Conservation (phyloP, 2,888 invertebrate genomes). For the Bhutanitis thaidina region DNA sequence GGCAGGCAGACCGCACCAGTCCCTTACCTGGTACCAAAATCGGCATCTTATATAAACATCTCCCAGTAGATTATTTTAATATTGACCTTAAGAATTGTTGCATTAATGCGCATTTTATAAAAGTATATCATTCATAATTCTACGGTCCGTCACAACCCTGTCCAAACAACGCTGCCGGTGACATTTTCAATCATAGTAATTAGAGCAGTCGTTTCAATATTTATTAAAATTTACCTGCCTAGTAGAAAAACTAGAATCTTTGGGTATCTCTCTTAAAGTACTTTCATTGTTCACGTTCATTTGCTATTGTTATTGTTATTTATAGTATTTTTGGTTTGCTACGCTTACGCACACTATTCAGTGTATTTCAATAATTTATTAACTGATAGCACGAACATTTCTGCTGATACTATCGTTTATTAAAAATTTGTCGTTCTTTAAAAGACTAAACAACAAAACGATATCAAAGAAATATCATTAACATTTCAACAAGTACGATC, state of each 20-base stretch:
- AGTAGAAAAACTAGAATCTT: constrained; percentile 11
- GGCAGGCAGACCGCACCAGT: constrained; percentile 82
- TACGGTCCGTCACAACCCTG: constrained; percentile 43
- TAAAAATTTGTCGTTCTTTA: no score
- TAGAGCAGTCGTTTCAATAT: neutral
- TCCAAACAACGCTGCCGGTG: constrained; percentile 50
- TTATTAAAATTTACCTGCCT: neutral
- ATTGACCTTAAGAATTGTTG: constrained; percentile 46
- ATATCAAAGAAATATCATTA: no score
- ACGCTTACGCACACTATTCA: constrained; percentile 62
- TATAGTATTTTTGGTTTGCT: constrained; percentile 47
- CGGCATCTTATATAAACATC: constrained; percentile 42
- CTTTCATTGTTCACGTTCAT: constrained; percentile 22
- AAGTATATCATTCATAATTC: constrained; percentile 40
- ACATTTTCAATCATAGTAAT: constrained; percentile 38
- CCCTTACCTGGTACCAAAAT: constrained; percentile 78
- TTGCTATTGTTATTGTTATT: constrained; percentile 26
- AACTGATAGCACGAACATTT: neutral
- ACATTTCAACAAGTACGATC: no score
- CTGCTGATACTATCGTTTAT: no score
- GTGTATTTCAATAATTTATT: constrained; percentile 33
- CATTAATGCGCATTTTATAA: constrained; percentile 53
- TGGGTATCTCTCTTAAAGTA: constrained; percentile 18
- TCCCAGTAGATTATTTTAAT: constrained; percentile 63
- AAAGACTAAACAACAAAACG: no score